These are phyloP conservation scores for Galaxias olidus DNA, from an alignment of 2,797 vertebrate species.

Conservation along the genomic window DNA sequence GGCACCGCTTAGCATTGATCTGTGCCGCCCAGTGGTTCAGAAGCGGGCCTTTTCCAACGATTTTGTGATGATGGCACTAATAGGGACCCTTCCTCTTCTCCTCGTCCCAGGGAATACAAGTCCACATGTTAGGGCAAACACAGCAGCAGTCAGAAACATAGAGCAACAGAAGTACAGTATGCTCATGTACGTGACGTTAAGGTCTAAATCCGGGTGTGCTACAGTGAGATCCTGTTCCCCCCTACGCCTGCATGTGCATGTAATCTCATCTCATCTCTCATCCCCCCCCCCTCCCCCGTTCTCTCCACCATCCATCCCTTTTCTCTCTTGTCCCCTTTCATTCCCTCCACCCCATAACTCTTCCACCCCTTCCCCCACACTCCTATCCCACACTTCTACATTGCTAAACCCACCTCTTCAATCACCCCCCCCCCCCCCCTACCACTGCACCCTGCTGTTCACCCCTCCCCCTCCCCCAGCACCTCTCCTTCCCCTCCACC, in stretches of 20 bases:
- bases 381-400: not conserved
- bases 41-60: no score
- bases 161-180: not conserved
- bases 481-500: slow-evolving; percentile 21
- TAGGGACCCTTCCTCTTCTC: no score
- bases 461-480: slow-evolving; percentile 17
- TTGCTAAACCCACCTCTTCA: slow-evolving; percentile 1
- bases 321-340: slow-evolving; percentile 33
- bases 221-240: not conserved
- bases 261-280: slow-evolving; percentile 55
- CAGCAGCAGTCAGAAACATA: no score
- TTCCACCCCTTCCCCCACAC: slow-evolving; percentile 21
- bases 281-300: slow-evolving; percentile 22
- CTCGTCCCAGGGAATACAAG: no score
- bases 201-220: slow-evolving; percentile 56
- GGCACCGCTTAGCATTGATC: no score
- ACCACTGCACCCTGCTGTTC: slow-evolving; percentile 22
- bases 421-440: slow-evolving; percentile 9
- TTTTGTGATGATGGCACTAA: no score
- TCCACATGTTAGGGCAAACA: no score
- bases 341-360: slow-evolving; percentile 25
- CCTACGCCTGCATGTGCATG: slow-evolving; percentile 73
- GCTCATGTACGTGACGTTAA: not conserved
- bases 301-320: slow-evolving; percentile 4
- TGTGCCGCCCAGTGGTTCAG: no score